Conservation (phyloP, 2,888 invertebrate genomes). For the Notocelia uddmanniana region DNA sequence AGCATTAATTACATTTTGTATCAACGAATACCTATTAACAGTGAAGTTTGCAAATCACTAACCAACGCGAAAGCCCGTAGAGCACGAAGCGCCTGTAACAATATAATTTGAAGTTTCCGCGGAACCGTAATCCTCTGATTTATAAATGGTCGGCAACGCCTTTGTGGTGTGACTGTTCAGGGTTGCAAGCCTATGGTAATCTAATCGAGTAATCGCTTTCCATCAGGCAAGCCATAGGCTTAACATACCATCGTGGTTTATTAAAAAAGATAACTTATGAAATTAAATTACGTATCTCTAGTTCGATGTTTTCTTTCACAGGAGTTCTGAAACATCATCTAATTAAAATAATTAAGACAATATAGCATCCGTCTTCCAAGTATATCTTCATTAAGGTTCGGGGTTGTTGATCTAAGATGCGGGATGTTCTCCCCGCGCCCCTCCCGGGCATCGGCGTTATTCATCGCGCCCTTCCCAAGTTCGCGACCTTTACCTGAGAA, state of each 20-base stretch:
- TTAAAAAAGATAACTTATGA: no score
- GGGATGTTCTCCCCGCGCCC: slow-evolving; percentile 58
- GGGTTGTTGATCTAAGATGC: slow-evolving; percentile 79
- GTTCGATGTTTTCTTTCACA: slow-evolving; percentile 1
- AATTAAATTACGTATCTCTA: no score
- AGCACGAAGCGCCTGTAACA: not conserved
- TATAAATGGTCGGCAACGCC: no score
- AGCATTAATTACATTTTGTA: slow-evolving; percentile 48
- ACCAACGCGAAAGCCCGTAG: not conserved
- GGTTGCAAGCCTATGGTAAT: no score
- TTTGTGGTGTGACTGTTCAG: no score
- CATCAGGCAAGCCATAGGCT: no score
- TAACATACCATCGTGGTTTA: no score
- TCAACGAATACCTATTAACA: not conserved
- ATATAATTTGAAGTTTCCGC: no score
- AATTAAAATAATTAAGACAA: slow-evolving; percentile 67
- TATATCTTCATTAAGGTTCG: slow-evolving; percentile 77
- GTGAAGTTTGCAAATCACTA: not conserved
- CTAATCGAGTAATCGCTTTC: no score
- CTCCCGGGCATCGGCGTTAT: slow-evolving; percentile 69
- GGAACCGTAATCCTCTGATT: no score
- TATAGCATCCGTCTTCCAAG: slow-evolving; percentile 61
- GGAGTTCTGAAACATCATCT: slow-evolving; percentile 54
- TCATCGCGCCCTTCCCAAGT: slow-evolving; percentile 75
- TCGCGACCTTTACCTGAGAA: slow-evolving; percentile 74